A percentile compares a stretch with the other conserved stretches of the same genome.
phyloP scores from a whole-genome alignment of 2,797 vertebrate genomes.

The Benthosema pterotum region DNA sequence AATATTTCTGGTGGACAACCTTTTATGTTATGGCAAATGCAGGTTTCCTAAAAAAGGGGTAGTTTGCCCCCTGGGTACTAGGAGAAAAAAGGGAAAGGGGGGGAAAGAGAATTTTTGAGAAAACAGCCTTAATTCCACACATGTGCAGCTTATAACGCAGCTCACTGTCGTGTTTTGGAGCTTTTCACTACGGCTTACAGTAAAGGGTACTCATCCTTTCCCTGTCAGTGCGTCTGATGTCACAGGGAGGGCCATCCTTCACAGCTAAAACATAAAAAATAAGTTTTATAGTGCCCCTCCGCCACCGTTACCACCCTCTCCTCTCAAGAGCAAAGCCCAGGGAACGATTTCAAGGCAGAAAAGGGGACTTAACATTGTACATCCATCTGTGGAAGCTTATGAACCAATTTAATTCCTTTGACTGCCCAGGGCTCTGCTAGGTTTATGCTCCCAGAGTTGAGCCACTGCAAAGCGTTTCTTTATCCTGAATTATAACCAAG shows the following conservation, averaged over 20 bases:
- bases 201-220: slow-evolving; percentile 51
- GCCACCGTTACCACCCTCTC: slow-evolving; percentile 30
- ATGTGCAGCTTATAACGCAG: slow-evolving; percentile 45
- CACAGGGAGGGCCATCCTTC: slow-evolving; percentile 51
- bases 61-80: too few relatives aligned
- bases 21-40: too few relatives aligned
- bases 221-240: slow-evolving; percentile 28
- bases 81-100: slow-evolving; percentile 1
- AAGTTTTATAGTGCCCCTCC: slow-evolving; percentile 22
- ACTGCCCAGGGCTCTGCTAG: slow-evolving; percentile 31
- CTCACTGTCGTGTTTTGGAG: slow-evolving; percentile 37
- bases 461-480: slow-evolving; percentile 27
- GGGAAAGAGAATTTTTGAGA: slow-evolving; percentile 29
- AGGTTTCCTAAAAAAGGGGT: too few relatives aligned
- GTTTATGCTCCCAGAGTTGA: slow-evolving; percentile 39
- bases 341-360: slow-evolving; percentile 21
- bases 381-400: slow-evolving; percentile 57
- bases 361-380: slow-evolving; percentile 35
- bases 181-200: slow-evolving; percentile 54
- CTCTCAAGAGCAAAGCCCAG: slow-evolving; percentile 19
- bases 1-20: too few relatives aligned
- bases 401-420: slow-evolving; percentile 47
- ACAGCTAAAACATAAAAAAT: slow-evolving; percentile 29
- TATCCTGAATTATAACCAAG: slow-evolving; percentile 50
- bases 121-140: slow-evolving; percentile 38